phyloP scores from a whole-genome alignment of 2,888 invertebrate species.

The Antheraea yamamai region DNA sequence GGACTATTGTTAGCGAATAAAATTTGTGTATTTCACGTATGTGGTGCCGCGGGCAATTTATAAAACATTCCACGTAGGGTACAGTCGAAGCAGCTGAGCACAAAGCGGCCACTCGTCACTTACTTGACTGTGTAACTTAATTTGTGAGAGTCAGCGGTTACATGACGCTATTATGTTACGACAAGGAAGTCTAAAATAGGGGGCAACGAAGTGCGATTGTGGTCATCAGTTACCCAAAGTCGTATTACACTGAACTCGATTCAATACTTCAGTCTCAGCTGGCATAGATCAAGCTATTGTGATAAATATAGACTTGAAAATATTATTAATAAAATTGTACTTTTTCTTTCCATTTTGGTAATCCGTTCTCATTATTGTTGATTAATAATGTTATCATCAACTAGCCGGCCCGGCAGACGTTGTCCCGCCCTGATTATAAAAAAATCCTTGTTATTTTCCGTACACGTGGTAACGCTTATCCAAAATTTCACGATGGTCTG shows the following conservation, averaged over 20 bases:
- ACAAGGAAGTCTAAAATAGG: not conserved
- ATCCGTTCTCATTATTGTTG: no score
- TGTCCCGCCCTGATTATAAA: no score
- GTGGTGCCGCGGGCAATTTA: not conserved
- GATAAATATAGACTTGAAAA: no score
- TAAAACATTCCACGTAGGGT: not conserved
- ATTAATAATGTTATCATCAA: no score
- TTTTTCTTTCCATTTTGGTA: no score
- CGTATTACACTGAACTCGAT: not conserved
- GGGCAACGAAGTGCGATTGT: not conserved
- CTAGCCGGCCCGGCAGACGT: no score
- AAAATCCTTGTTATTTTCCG: no score
- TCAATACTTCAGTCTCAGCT: no score
- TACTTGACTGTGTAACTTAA: conserved; percentile 82
- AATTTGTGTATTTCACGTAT: not conserved
- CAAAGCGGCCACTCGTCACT: conserved; percentile 75
- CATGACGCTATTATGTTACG: conserved; percentile 6
- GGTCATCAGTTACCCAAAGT: not conserved
- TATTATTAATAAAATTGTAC: no score
- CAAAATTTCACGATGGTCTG: no score
- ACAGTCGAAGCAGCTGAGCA: conserved; percentile 50
- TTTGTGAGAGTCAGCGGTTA: conserved; percentile 62
- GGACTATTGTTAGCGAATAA: not conserved
- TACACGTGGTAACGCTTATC: no score
- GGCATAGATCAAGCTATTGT: no score